Conservation (phyloP, 1,140 invertebrate genomes). For the Pachypsylla venusta region DNA sequence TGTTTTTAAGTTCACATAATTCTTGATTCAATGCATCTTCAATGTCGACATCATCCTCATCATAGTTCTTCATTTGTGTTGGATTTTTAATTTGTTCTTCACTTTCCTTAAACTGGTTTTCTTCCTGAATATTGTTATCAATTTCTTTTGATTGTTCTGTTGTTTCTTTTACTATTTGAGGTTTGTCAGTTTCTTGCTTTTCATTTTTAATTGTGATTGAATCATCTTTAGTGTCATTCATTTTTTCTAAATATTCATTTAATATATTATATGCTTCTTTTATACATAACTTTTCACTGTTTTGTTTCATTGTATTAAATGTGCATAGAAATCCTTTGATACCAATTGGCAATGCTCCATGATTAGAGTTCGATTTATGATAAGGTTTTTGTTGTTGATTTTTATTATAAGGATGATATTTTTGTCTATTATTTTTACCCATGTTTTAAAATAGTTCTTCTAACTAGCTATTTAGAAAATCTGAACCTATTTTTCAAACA, state of each 20-base stretch:
- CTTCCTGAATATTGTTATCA: no score
- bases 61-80: constrained; percentile 26
- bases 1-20: constrained; percentile 15
- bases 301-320: not conserved
- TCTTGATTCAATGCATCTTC: constrained; percentile 36
- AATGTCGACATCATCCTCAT: constrained; percentile 45
- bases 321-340: constrained; percentile 1
- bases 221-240: no score
- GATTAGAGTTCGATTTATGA: not conserved
- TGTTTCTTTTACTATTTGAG: no score
- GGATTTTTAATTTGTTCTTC: not conserved
- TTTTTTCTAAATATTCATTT: constrained; percentile 6
- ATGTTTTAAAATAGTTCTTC: no score
- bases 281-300: not conserved
- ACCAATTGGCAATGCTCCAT: not conserved
- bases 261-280: constrained; percentile 1
- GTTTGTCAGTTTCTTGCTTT: no score
- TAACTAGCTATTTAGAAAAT: no score
- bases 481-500: no score
- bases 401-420: constrained; percentile 1
- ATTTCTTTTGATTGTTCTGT: no score
- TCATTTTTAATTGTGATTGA: no score
- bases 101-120: no score
- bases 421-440: not conserved
- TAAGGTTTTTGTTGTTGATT: no score